A percentile compares a stretch with the other conserved stretches of the same genome.
These are phyloP conservation scores for Rhodinocichla rosea DNA, from an alignment of 2,113 vertebrate genomes.

Conservation along the genomic window DNA sequence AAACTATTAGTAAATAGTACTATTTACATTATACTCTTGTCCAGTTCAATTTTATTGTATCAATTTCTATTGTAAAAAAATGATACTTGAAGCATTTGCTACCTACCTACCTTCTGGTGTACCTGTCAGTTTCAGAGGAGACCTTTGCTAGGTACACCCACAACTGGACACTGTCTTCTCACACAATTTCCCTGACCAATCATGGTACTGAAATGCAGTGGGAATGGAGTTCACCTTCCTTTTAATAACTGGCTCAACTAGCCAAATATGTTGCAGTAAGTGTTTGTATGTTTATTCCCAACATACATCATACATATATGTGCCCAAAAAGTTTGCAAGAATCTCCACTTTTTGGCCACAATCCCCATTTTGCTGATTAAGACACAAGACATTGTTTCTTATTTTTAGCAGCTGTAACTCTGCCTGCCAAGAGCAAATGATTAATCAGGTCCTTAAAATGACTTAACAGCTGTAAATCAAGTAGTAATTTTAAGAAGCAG, in stretches of 20 bases:
- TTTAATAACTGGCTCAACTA: background rate
- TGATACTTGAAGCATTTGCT: background rate
- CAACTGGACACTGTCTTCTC: background rate
- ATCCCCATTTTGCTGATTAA: background rate
- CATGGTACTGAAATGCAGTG: background rate
- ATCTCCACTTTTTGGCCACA: background rate
- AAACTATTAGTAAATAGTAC: background rate
- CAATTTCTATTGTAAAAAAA: background rate
- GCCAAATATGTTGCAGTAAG: background rate
- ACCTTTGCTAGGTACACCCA: background rate
- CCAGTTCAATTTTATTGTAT: background rate
- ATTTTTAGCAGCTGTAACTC: constrained; percentile 16
- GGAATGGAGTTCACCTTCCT: background rate
- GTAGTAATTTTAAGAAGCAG: constrained; percentile 55
- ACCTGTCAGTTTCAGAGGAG: background rate
- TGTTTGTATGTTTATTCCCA: background rate
- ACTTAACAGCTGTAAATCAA: constrained; percentile 64
- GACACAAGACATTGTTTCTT: constrained; percentile 30
- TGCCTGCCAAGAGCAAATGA: constrained; percentile 15
- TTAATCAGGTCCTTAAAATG: constrained; percentile 59
- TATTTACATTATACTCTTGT: background rate
- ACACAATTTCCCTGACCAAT: background rate
- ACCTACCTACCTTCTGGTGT: background rate
- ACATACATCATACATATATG: background rate
- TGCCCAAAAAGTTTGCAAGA: background rate